Evolutionary conservation across 2,113 vertebrate genomes (phyloP), one percentile per base, ranked within the genome.

Genomic region (Uria aalge): DNA sequence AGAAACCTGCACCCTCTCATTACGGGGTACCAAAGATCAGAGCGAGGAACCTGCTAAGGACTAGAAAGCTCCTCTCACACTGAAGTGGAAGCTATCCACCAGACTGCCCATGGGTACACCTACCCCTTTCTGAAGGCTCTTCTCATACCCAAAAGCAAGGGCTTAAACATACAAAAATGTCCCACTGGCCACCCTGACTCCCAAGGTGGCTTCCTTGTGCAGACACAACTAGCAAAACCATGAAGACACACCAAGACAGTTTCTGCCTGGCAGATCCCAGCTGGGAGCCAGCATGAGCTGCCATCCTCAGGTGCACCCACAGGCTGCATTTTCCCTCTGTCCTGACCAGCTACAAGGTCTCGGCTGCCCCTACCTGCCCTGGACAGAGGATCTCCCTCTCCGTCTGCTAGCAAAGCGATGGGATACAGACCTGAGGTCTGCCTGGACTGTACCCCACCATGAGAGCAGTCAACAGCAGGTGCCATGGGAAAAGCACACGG

Each of bases 301-400:
- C 60, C 60, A 83, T 22, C 9, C 50, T 66, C 45, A 47, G 55
- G 24, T 45, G 20, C 36, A 57, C 24, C 34, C 27, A 40, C 1
- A 4, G 1, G 53, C 50, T 86, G 26, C 0, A 2, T 57, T 66
- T 62, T 57, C 60, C 45, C 38, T 63, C 45, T 1, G 0, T 67
- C 55, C 41, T 29, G 32, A 90, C 8, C 4, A 2, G 56, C 17
- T 59, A 45, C 34, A 69, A 45, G 45, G 45, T 66, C 30, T 29
- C 0, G 0, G 18, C 36, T 76, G 43, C 29, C 14, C 24, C 29
- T 27, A 5, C 9, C 11, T 5, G 9, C 19, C 38, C 60, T 8
- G 48, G 62, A 48, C 12, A 66, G 67, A 40, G 40, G 11, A 15
- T n/a, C 16, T 64, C n/a, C 9, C 13, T 53, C 40, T 27, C 82